Base-by-base conservation (phyloP, 1,140 invertebrate genomes). In the Caenorhabditis tropicalis region DNA sequence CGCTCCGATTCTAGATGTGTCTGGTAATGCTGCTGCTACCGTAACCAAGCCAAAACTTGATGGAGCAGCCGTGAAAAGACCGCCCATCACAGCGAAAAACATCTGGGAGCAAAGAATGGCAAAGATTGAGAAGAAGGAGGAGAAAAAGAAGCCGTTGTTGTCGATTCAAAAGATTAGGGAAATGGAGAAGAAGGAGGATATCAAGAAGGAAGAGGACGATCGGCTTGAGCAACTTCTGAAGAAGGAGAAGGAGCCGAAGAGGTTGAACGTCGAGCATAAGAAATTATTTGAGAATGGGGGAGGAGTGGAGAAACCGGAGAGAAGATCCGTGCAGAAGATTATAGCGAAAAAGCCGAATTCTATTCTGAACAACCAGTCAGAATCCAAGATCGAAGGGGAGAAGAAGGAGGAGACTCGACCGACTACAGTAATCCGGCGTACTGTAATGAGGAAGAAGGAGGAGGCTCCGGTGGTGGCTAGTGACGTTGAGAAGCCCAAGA, bases 61-160 rank as follows among this genome's bases (percentile, higher is more conserved):
- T 19, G 65, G 65, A 74, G 27, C 65, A 24, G 36, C 12, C 7
- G 65, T 43, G 2, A 74, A 46, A 74, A 12, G 65, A 24, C 33
- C 65, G 21, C 65, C 65, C n/a, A 74, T 74, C 33, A 74, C 65
- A 21, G 65, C 65, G 10, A 74, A 74, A 43, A 74, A 74, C n/a
- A 74, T 74, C 33, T 74, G 65, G 65, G 65, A 74, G 10, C 65
- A 74, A 74, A 39, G 65, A 74, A 74, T 74, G 65, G 65, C 65
- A 12, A 74, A 74, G 36, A 74, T 74, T 24, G 65, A 74, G 36
- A 74, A 74, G n/a, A 74, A 46, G n/a, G 65, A 74, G 65, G 65
- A 74, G 33, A 74, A 43, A 29, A 74, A 74, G 65, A 74, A 74
- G n/a, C 65, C 65, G 21, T 24, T 74, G 15, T 29, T 74, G 33